Evolutionary conservation across 2,888 invertebrate genomes (phyloP).

Genomic region (Caenorhabditis plicata): DNA sequence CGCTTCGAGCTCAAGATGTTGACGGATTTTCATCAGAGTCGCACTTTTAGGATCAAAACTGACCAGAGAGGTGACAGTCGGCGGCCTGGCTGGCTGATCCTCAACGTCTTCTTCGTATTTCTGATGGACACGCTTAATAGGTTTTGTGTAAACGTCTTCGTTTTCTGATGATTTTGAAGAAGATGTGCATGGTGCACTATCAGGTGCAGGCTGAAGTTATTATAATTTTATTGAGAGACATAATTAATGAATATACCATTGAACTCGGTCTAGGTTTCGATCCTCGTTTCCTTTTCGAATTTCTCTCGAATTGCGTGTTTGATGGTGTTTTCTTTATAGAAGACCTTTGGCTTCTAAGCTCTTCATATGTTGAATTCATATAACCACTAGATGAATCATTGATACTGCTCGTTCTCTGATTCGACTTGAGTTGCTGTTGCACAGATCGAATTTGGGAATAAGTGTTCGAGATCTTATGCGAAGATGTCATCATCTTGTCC

Average conservation of each 20-base stretch:
- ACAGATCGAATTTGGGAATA: no score
- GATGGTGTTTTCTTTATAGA: conserved; percentile 14
- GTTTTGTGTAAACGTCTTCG: conserved; percentile 40
- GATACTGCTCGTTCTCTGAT: conserved; percentile 33
- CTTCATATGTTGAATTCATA: conserved; percentile 54
- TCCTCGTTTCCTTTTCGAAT: conserved; percentile 27
- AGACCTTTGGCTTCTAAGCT: conserved; percentile 17
- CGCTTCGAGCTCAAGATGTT: conserved; percentile 43
- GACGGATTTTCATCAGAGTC: conserved; percentile 45
- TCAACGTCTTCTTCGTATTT: conserved; percentile 1
- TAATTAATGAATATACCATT: no score
- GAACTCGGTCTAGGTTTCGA: conserved; percentile 7
- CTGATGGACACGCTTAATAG: conserved; percentile 26
- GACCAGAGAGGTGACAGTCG: conserved; percentile 46
- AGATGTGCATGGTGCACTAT: conserved; percentile 25
- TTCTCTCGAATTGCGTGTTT: conserved; percentile 24
- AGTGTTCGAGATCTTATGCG: no score
- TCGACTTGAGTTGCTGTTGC: no score
- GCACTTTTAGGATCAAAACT: conserved; percentile 55
- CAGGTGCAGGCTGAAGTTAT: conserved; percentile 37
- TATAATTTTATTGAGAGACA: no score
- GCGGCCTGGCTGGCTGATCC: background rate
- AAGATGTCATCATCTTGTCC: no score
- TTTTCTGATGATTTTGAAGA: conserved; percentile 33
- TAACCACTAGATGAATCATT: conserved; percentile 50